These are phyloP conservation scores for Drosophila fungiperda DNA, from an alignment of 2,888 invertebrate genomes.

Conservation along the genomic window DNA sequence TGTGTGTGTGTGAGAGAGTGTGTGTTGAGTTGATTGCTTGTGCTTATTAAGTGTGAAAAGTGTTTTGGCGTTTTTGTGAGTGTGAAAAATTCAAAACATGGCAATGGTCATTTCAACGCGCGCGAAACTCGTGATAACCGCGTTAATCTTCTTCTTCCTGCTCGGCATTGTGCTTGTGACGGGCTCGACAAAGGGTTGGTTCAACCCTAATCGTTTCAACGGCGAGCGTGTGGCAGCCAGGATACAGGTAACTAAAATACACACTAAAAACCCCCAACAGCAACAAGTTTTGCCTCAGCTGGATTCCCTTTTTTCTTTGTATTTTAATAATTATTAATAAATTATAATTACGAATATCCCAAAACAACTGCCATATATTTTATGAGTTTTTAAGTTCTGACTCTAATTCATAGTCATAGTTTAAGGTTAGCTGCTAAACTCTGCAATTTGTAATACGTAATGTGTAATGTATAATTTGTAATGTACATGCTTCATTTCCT, in stretches of 20 bases:
- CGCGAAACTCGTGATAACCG: constrained; percentile 87
- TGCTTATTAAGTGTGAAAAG: constrained; percentile 35
- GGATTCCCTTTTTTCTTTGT: not conserved
- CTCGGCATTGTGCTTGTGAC: constrained; percentile 87
- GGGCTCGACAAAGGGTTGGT: constrained; percentile 88
- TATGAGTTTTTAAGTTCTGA: constrained; percentile 11
- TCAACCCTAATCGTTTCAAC: constrained; percentile 86
- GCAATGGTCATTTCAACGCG: constrained; percentile 89
- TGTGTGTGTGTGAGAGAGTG: not conserved
- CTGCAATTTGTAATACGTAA: constrained; percentile 54
- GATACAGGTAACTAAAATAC: constrained; percentile 86
- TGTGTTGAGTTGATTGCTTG: constrained; percentile 37
- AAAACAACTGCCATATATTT: constrained; percentile 8
- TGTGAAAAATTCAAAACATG: constrained; percentile 84
- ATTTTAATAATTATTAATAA: constrained; percentile 57
- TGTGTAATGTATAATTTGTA: constrained; percentile 63
- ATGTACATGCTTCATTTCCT: constrained; percentile 73
- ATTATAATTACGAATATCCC: constrained; percentile 61
- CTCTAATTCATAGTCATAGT: constrained; percentile 6
- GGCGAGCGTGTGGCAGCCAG: constrained; percentile 87
- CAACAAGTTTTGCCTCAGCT: constrained; percentile 51
- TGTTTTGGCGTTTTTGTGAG: constrained; percentile 45
- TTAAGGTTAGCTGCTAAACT: constrained; percentile 32
- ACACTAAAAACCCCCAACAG: not conserved
- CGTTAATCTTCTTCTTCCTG: constrained; percentile 87